phyloP scores from a whole-genome alignment of 2,797 vertebrate species.

The Lophotriccus pileatus region DNA sequence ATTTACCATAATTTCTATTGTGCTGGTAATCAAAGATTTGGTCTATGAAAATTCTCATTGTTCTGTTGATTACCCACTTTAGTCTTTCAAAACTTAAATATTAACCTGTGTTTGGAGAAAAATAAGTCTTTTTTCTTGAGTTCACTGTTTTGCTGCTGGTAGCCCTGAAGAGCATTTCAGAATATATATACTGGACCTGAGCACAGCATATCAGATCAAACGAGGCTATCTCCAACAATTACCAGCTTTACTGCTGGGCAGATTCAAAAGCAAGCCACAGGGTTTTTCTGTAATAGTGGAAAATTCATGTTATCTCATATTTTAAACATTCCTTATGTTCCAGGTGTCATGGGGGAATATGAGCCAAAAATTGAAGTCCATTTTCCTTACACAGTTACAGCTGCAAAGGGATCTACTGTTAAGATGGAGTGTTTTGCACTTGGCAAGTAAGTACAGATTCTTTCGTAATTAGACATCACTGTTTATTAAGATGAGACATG shows the following conservation, averaged over 20 bases:
- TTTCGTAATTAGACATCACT: slow-evolving; percentile 61
- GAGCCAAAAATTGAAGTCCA: slow-evolving; percentile 99
- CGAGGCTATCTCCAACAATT: not conserved
- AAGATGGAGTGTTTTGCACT: slow-evolving; percentile 96
- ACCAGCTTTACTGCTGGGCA: not conserved
- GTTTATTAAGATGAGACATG: slow-evolving; percentile 58
- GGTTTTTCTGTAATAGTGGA: not conserved
- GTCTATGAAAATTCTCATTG: not conserved
- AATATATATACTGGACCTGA: not conserved
- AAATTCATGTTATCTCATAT: slow-evolving; percentile 28
- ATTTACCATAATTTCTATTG: not conserved
- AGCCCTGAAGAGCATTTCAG: not conserved
- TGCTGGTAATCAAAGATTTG: not conserved
- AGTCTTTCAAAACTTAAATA: not conserved
- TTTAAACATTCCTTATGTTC: slow-evolving; percentile 74
- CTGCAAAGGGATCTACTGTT: slow-evolving; percentile 90
- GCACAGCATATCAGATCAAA: not conserved
- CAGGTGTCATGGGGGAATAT: slow-evolving; percentile 98
- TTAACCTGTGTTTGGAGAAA: not conserved
- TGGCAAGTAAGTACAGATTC: slow-evolving; percentile 91
- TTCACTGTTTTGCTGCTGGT: not conserved
- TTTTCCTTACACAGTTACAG: slow-evolving; percentile 88
- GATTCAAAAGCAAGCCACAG: not conserved
- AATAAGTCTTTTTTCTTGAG: not conserved
- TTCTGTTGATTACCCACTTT: not conserved